These are phyloP conservation scores for Leptinotarsa haldemani DNA, from an alignment of 2,888 invertebrate genomes.

Conservation along the genomic window DNA sequence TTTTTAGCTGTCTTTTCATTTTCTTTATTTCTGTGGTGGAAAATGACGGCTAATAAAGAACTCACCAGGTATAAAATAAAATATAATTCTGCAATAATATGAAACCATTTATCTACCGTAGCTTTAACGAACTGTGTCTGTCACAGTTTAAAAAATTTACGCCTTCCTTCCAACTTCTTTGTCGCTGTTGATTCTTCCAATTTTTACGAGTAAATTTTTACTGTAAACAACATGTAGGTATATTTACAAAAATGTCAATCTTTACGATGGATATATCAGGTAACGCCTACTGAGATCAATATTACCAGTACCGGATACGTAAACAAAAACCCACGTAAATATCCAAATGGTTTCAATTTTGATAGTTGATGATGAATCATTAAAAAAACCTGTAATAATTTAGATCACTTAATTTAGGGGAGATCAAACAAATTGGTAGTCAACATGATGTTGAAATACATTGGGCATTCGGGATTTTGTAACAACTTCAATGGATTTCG, in stretches of 20 bases:
- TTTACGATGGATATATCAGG: slow-evolving; percentile 1
- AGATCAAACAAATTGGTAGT: no score
- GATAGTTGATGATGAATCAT: not conserved
- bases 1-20: no score
- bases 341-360: not conserved
- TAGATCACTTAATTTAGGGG: no score
- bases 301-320: not conserved
- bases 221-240: not conserved
- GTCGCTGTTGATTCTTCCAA: not conserved
- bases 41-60: no score
- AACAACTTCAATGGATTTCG: no score
- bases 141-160: no score
- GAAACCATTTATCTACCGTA: not conserved
- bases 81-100: slow-evolving; percentile 1
- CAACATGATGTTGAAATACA: no score
- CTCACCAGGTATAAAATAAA: not conserved
- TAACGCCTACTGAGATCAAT: not conserved
- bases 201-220: not conserved
- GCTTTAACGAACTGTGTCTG: no score
- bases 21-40: no score
- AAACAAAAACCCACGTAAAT: not conserved
- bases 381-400: no score
- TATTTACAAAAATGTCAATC: slow-evolving; percentile 1
- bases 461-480: no score
- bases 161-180: not conserved